Base-by-base conservation (phyloP, 2,888 invertebrate genomes). In the Synergus umbraculus region DNA sequence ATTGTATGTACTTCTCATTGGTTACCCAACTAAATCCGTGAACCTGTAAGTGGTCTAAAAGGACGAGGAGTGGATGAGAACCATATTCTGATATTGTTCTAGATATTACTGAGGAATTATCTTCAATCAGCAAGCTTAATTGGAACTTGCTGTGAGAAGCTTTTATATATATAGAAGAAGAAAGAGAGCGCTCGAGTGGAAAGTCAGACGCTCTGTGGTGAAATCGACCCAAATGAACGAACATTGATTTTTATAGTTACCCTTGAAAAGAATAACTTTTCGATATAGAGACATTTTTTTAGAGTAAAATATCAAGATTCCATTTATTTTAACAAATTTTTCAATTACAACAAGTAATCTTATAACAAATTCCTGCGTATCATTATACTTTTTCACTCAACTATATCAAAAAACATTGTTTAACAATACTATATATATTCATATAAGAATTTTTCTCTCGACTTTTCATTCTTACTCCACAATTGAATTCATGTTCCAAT, bases 1-100 rank as follows among this genome's bases (percentile, higher is more conserved):
- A 18, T 58, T 9, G 9, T 18, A 58, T 9, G 1, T 15, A 10
- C 18, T 54, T n/a, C 18, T 54, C 8, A n/a, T 13, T n/a, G 54
- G 3, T 7, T 54, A n/a, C n/a, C 54, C 7, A 54, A n/a, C 7
- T n/a, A 5, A 54, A 54, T n/a, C n/a, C 54, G 49, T 49, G 69
- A 29, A 63, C 46, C 60, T 43, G 46, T 69, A 64, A 69, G 43
- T 69, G 60, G 46, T 54, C 22, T 69, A 22, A 78, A 22, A 78
- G 76, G 49, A 78, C 79, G 78, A 79, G 63, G 58, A 63, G 69
- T 69, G 79, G 49, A 43, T 22, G 41, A 49, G 49, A 15, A 46
- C 67, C 29, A 78, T 67, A 79, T 77, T 79, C 78, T 77, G 69
- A 64, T 41, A 79, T 79, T 79, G 69, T 49, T 64, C 63, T 63